Percentiles rank a stretch among this genome's conserved stretches.
These are phyloP conservation scores for Anabacerthia variegaticeps DNA, from an alignment of 2,797 vertebrate genomes.

Conservation along the genomic window DNA sequence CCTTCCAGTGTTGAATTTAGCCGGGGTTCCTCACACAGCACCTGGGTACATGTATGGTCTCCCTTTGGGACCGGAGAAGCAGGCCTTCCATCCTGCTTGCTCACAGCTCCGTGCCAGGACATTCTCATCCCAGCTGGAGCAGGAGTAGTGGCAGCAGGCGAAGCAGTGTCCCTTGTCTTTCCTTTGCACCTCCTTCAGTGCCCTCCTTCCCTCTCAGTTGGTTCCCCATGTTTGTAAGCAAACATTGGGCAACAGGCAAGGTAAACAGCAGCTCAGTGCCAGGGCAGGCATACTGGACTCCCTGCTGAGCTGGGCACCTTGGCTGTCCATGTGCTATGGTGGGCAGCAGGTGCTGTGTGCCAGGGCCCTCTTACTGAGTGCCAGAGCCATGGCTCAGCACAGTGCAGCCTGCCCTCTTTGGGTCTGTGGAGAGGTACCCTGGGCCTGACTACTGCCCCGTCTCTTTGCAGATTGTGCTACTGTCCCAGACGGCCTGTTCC, in stretches of 20 bases:
- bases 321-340: fast-evolving
- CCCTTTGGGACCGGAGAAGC: neutral
- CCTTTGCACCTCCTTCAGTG: neutral
- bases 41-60: neutral
- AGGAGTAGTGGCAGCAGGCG: neutral
- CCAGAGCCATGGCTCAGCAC: fast-evolving
- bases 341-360: neutral
- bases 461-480: conserved; percentile 30
- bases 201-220: neutral
- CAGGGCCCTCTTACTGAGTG: fast-evolving
- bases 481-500: neutral
- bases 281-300: fast-evolving
- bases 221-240: neutral
- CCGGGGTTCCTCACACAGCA: fast-evolving
- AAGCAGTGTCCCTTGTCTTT: neutral
- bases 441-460: conserved; percentile 40
- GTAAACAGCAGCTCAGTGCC: neutral
- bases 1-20: neutral
- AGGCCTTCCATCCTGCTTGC: neutral
- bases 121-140: fast-evolving
- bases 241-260: conserved; percentile 31
- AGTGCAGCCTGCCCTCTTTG: neutral
- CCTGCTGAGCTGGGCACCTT: fast-evolving
- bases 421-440: neutral
- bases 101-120: neutral